These are phyloP conservation scores for Yponomeuta malinellus DNA, from an alignment of 2,888 invertebrate species.

Conservation along the genomic window DNA sequence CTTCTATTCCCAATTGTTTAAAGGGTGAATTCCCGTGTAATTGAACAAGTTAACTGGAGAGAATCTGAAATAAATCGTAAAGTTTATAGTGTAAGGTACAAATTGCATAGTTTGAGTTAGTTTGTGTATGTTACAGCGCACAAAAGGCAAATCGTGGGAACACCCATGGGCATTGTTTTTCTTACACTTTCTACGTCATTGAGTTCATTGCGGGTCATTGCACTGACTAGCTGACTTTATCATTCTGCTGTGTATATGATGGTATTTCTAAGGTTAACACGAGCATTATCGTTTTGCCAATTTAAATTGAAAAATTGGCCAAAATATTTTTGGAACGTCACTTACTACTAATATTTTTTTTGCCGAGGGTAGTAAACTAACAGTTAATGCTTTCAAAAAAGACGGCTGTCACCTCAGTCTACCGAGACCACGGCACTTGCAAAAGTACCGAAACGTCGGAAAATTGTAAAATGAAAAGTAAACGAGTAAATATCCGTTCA, in stretches of 20 bases:
- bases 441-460: no score
- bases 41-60: background rate
- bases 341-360: no score
- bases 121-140: background rate
- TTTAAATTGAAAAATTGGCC: no score
- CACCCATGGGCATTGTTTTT: slow-evolving; percentile 5
- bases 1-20: background rate
- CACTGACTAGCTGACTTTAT: background rate
- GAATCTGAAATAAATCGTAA: background rate
- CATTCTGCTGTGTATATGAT: background rate
- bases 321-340: no score
- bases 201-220: slow-evolving; percentile 10
- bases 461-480: no score
- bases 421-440: no score
- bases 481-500: no score
- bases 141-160: slow-evolving; percentile 11
- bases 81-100: background rate
- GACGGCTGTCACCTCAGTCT: no score
- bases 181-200: slow-evolving; percentile 14
- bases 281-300: no score
- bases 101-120: background rate
- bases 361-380: no score
- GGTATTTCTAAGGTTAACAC: no score
- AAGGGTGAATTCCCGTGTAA: background rate
- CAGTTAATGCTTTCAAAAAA: no score